A percentile compares a stretch with the other conserved stretches of the same genome.
Conservation (phyloP, 2,113 vertebrate species). For the Sclerurus mexicanus region DNA sequence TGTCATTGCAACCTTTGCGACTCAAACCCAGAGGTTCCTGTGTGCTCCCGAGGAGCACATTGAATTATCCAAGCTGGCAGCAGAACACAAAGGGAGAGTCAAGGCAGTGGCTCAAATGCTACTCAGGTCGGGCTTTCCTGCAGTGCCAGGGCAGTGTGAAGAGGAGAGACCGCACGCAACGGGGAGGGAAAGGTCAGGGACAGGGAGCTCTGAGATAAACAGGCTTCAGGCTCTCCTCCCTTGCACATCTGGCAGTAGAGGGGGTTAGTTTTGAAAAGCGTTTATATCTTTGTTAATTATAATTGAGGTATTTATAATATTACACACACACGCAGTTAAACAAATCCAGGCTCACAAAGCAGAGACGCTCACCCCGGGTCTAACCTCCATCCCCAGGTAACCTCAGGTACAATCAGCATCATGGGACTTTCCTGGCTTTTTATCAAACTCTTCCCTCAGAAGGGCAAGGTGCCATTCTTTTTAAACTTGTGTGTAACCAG, state of each 20-base stretch:
- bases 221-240: background rate
- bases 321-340: background rate
- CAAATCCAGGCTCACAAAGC: background rate
- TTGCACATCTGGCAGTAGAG: background rate
- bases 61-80: background rate
- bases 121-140: background rate
- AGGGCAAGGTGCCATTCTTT: background rate
- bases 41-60: accelerated
- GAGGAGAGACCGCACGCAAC: background rate
- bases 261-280: background rate
- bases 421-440: background rate
- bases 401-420: background rate
- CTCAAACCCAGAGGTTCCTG: background rate
- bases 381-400: background rate
- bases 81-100: background rate
- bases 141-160: background rate
- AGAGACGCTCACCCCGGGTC: background rate
- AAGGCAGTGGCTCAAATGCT: background rate
- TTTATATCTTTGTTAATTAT: background rate
- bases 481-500: background rate
- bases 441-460: background rate
- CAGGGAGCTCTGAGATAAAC: background rate
- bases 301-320: background rate
- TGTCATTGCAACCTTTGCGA: background rate
- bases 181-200: background rate